Evolutionary conservation across 2,113 vertebrate species (phyloP), one percentile per base, ranked within the genome.

Genomic region (Zosterops japonicus): DNA sequence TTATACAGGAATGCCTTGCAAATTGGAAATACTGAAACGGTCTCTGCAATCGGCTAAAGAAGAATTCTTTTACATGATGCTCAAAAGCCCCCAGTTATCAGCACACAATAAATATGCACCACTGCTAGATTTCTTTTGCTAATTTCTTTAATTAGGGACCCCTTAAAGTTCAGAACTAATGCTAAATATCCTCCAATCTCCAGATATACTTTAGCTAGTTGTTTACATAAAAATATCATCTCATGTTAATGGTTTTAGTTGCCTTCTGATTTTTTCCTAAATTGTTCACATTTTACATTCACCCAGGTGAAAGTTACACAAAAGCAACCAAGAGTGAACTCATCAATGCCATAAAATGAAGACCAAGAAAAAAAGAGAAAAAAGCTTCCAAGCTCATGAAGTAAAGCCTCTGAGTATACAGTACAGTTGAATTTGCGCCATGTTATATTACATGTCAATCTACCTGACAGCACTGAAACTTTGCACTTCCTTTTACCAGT

Each of bases 41-140:
- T 31, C 57, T 61, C 53, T 50, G 24, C 27, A 53, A 81, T 46
- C n/a, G n/a, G 36, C 53, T 75, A 81, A 49, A 78, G 75, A 61
- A 74, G 50, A 91, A 89, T 81, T 95, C 76, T 76, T 53, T 65
- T 49, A 81, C 53, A 78, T 0, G 0, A 81, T 19, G 39, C 27
- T 90, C 92, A 93, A 92, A 92, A 88, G 49, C 69, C 56, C 67
- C 23, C 76, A 61, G 63, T 67, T 91, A 94, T 44, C 64, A 83
- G 71, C 24, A 67, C 19, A 17, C n/a, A 80, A 63, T 33, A 96
- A 94, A 91, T 55, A 96, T 1, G 15, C 41, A 85, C 56, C 61
- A 47, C 25, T 91, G 50, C 23, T 44, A 41, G 14, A n/a, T 77
- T 94, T 89, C 82, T 79, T 82, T 36, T 83, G 57, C 41, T 59